A percentile compares a stretch with the other conserved stretches of the same genome.
These are phyloP conservation scores for Eulacestoma nigropectus DNA, from an alignment of 2,113 vertebrate genomes.

Conservation along the genomic window DNA sequence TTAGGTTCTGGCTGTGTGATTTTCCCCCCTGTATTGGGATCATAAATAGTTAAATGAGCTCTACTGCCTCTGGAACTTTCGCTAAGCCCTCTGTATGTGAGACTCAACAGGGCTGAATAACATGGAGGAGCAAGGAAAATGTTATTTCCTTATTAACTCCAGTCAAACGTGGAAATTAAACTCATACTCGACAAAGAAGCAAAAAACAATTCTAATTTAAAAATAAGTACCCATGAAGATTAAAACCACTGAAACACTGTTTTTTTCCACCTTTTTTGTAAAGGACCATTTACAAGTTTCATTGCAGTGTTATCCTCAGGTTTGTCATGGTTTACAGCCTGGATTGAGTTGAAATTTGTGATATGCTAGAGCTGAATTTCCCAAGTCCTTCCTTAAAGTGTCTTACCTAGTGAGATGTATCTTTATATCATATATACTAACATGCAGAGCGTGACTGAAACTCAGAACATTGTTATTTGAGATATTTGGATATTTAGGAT, in stretches of 20 bases:
- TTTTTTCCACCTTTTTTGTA: neutral
- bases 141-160: neutral
- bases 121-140: neutral
- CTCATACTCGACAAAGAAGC: neutral
- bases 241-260: neutral
- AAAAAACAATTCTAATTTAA: neutral
- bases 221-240: neutral
- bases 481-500: neutral
- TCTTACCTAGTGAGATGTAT: neutral
- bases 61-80: neutral
- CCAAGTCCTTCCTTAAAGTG: neutral
- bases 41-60: neutral
- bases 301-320: neutral
- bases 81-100: neutral
- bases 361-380: neutral
- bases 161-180: neutral
- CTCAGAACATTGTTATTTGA: neutral
- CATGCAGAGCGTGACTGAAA: neutral
- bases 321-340: neutral
- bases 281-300: neutral
- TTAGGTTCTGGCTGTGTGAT: neutral
- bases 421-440: neutral
- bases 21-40: accelerated
- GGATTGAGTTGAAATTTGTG: neutral
- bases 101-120: neutral